Evolutionary conservation across 2,888 invertebrate genomes (phyloP), one percentile per base, ranked within the genome.

Genomic region (Incurvaria masculella): DNA sequence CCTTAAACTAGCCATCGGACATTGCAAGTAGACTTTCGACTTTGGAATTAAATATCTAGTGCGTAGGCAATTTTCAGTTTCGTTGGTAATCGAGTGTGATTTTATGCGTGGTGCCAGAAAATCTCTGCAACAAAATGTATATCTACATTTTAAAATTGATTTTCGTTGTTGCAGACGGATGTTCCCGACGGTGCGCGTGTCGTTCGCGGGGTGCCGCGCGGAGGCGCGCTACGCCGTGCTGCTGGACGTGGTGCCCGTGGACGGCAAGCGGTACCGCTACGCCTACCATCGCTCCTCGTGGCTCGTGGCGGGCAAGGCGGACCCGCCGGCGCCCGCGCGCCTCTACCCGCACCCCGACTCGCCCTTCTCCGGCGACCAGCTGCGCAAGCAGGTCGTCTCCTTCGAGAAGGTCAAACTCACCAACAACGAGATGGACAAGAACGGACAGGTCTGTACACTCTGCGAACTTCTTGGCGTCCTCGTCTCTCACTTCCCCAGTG

Each of bases 391-490:
- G 79, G 94, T 96, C 65, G 93, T 97, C 63, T 95, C 96, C 59
- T 97, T 97, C 79, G 97, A 98, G 79, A 97, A 97, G 80, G 93
- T 97, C 71, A 97, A 97, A 75, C 85, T 97, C 61, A 97, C 97
- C 65, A 98, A 97, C 78, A 97, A 97, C 73, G 96, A 97, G 76
- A 91, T 97, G 89, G 95, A 95, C 70, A 92, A 93, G 66, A 90
- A 91, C 62, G 95, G 94, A 68, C 94, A 96, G 83, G 95, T 95
- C 70, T 84, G 87, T 60, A 19, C 11, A 5, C 10, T 11, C 5
- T 19, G 10, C 42, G 10, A 17, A 11, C 5, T 20, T 19, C 42
- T 8, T 14, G 14, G 8, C 27, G 8, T 10, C 27, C 14, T 27
- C 14, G 17, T 10, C 16, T 40, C 40, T 16, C 6, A 14, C 16